These are phyloP conservation scores for Ctenopoma kingsleyae DNA, from an alignment of 2,797 vertebrate species.

Conservation along the genomic window DNA sequence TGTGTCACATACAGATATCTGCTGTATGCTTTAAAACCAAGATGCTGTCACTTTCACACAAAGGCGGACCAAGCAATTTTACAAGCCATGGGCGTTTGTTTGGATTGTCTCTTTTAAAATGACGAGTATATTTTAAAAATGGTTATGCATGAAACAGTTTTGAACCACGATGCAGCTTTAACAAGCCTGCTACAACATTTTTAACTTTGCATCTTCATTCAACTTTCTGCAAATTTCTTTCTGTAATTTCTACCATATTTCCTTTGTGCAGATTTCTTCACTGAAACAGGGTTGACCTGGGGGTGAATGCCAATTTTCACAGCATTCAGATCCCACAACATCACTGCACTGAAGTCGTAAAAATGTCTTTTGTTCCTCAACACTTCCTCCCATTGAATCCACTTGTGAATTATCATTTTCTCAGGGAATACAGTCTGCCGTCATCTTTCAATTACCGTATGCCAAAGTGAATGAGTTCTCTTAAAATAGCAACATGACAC, in stretches of 20 bases:
- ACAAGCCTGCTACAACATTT: background rate
- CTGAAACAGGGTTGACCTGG: constrained; percentile 65
- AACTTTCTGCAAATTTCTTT: background rate
- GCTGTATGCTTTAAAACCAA: background rate
- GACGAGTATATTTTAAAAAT: too few relatives aligned
- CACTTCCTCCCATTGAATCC: constrained; percentile 85
- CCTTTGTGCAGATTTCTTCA: background rate
- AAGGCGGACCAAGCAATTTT: background rate
- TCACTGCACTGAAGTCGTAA: constrained; percentile 57
- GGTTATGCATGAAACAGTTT: too few relatives aligned
- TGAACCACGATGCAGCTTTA: background rate
- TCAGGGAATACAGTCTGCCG: constrained; percentile 69
- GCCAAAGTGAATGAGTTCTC: constrained; percentile 70
- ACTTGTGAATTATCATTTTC: constrained; percentile 79
- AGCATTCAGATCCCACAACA: constrained; percentile 67
- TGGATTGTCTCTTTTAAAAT: background rate
- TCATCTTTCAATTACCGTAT: constrained; percentile 73
- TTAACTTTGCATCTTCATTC: background rate
- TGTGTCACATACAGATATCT: background rate
- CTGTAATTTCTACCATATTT: background rate
- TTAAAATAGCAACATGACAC: constrained; percentile 74
- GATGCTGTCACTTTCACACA: background rate
- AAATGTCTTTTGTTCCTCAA: constrained; percentile 84
- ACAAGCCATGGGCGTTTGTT: background rate
- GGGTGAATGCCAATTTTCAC: constrained; percentile 59